Base-by-base conservation (phyloP, 2,888 invertebrate species). In the Papilio demoleus region DNA sequence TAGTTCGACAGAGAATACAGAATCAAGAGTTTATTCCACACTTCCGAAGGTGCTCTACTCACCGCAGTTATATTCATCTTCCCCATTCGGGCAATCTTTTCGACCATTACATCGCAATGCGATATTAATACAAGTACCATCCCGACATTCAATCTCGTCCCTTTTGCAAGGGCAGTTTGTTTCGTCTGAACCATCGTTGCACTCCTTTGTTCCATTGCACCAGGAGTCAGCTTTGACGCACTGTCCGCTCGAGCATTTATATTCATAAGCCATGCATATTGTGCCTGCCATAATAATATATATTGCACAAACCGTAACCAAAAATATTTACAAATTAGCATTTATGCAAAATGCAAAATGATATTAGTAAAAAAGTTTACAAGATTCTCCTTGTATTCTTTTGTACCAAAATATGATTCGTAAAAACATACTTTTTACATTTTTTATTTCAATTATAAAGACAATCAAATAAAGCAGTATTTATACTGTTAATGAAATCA, bases 121-220 rank as follows among this genome's bases (percentile, higher is more conserved):
- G 75, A 92, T 87, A 78, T 93, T 92, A 83, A 96, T 93, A 87
- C 96, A 96, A 80, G 93, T 87, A 72, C 95, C 95, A 78, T 95
- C 94, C 76, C 94, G 88, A 84, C 95, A 95, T 63, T 84, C 84
- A 81, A 93, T 93, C 78, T 94, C 86, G 69, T 89, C 94, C 70
- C 90, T 81, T 81, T 88, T 90, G 81, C 92, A 91, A 70, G 87
- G 83, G 74, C 92, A 92, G 73, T 82, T 81, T 61, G 65, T 73
- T 79, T 92, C 92, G 70, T 92, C 92, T 8, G 93, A 92, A 38
- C 83, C 85, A 79, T 95, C 94, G 68, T 79, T 73, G 80, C 94
- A 94, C 76, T 94, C 93, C 69, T 70, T 74, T 22, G 86, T 88
- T 63, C 92, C 89, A 80, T 95, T 93, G 85, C 94, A 94, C 71